A percentile compares a stretch with the other conserved stretches of the same genome.
Evolutionary conservation across 1,140 invertebrate genomes (phyloP).

Genomic region (Drosophila athabasca): DNA sequence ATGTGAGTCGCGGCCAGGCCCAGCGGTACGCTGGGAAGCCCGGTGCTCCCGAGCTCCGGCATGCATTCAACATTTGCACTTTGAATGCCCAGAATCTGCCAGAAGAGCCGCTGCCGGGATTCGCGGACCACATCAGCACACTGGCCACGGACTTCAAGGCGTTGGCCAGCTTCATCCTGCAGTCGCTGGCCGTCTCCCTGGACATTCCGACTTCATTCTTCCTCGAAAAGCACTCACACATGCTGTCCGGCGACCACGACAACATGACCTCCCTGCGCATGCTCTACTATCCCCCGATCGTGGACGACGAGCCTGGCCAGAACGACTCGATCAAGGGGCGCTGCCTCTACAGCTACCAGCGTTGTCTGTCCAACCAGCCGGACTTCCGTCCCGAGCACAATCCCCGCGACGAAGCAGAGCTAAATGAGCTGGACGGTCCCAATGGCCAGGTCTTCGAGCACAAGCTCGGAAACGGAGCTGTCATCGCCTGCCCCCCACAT

Average conservation of each 20-base stretch:
- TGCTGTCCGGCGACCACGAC: constrained; percentile 85
- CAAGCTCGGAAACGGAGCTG: constrained; percentile 79
- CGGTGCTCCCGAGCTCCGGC: constrained; percentile 86
- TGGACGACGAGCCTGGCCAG: constrained; percentile 84
- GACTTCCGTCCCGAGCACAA: constrained; percentile 78
- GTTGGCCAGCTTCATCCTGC: constrained; percentile 86
- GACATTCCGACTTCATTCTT: constrained; percentile 84
- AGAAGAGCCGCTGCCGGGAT: constrained; percentile 87
- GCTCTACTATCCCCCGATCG: constrained; percentile 87
- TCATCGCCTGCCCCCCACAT: constrained; percentile 88
- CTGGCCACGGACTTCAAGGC: constrained; percentile 88
- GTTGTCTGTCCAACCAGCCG: constrained; percentile 76
- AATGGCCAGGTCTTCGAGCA: constrained; percentile 63
- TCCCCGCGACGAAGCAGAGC: constrained; percentile 75
- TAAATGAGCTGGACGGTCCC: constrained; percentile 63
- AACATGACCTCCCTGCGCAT: constrained; percentile 88
- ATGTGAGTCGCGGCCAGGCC: constrained; percentile 85
- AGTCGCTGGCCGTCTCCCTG: constrained; percentile 87
- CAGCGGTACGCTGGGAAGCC: constrained; percentile 85
- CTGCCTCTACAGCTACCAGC: constrained; percentile 83
- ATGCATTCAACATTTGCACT: constrained; percentile 88
- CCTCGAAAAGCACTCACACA: constrained; percentile 86
- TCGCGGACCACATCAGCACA: constrained; percentile 86
- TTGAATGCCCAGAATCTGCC: constrained; percentile 86
- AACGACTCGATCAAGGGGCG: constrained; percentile 78